Percentiles rank a stretch among this genome's conserved stretches.
Evolutionary conservation across 2,113 vertebrate species (phyloP).

Genomic region (Aythya baeri): DNA sequence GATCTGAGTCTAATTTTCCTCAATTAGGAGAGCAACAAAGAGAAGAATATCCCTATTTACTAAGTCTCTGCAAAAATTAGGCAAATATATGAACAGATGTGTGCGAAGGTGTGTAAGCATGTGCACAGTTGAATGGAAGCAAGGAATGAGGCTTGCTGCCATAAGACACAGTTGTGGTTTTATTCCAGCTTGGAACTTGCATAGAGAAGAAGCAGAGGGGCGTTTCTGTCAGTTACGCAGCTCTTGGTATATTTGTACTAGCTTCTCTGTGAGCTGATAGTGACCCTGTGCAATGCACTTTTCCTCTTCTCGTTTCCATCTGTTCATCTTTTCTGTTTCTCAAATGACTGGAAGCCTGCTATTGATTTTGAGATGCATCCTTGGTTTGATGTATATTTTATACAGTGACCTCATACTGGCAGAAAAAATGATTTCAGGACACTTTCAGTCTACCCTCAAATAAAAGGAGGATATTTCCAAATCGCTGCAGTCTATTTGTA

Average conservation of each 20-base stretch:
- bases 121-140: not conserved
- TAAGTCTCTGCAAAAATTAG: not conserved
- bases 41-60: not conserved
- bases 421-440: not conserved
- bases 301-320: slow-evolving; percentile 28
- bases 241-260: not conserved
- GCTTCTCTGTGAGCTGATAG: not conserved
- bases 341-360: slow-evolving; percentile 2
- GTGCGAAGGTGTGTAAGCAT: not conserved
- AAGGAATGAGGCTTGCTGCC: not conserved
- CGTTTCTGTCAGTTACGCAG: not conserved
- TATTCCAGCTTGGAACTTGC: not conserved
- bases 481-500: not conserved
- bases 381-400: not conserved
- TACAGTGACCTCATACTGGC: not conserved
- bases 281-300: not conserved
- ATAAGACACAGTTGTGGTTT: accelerated
- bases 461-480: not conserved
- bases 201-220: not conserved
- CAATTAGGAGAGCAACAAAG: not conserved
- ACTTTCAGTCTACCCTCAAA: not conserved
- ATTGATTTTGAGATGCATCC: slow-evolving; percentile 5
- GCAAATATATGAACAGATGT: accelerated
- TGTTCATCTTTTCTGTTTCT: slow-evolving; percentile 29
- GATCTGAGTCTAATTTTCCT: not conserved